These are phyloP conservation scores for Aegithalos caudatus DNA, from an alignment of 2,113 vertebrate species.

Conservation along the genomic window DNA sequence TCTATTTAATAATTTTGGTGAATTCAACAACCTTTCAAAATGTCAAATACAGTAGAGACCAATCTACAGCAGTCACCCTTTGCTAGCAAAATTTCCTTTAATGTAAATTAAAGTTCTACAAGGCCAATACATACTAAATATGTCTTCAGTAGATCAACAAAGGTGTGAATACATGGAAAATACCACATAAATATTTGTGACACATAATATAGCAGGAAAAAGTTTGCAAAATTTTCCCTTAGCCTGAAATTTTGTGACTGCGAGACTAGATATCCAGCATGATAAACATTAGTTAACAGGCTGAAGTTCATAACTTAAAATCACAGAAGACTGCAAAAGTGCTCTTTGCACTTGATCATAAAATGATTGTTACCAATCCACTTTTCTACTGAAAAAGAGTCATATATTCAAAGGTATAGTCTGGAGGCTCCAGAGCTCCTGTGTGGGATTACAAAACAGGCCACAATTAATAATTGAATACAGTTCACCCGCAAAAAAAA, in stretches of 20 bases:
- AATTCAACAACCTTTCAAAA: not conserved
- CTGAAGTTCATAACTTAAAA: conserved; percentile 17
- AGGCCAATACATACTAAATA: not conserved
- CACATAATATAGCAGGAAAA: not conserved
- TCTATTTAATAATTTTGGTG: not conserved
- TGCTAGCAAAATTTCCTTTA: not conserved
- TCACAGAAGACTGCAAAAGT: not conserved
- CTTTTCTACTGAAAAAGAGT: not conserved
- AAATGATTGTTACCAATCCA: not conserved
- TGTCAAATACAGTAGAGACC: not conserved
- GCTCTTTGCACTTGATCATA: not conserved
- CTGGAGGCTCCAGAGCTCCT: not conserved
- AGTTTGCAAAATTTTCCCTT: not conserved
- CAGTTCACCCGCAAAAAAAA: not conserved
- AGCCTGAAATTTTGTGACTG: not conserved
- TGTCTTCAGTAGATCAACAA: not conserved
- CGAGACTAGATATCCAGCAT: not conserved
- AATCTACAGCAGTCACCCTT: not conserved
- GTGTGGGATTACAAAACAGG: not conserved
- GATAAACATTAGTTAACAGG: not conserved
- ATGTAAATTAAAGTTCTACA: not conserved
- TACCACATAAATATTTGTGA: not conserved
- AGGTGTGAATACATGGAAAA: not conserved
- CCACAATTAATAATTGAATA: not conserved
- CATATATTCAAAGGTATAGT: not conserved